Evolutionary conservation across 2,113 vertebrate species (phyloP).

Genomic region (Salminus brasiliensis): DNA sequence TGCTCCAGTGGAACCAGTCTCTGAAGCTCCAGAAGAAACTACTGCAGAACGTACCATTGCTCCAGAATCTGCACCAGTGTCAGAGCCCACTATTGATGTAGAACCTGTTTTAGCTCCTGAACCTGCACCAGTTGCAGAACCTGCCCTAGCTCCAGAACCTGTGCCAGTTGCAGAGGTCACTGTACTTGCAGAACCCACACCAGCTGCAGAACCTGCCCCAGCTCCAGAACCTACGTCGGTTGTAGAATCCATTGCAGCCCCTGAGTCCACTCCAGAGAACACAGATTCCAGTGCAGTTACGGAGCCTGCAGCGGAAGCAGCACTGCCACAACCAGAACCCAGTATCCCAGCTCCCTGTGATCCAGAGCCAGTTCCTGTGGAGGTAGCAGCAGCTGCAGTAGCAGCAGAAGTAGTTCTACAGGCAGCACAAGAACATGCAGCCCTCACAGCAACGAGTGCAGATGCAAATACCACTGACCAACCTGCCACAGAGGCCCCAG

Average conservation of each 20-base stretch:
- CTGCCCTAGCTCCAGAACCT: not conserved
- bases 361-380: not conserved
- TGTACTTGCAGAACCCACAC: not conserved
- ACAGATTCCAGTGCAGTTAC: not conserved
- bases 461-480: not conserved
- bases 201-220: not conserved
- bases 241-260: not conserved
- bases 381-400: not conserved
- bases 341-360: not conserved
- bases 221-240: not conserved
- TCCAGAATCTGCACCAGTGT: not conserved
- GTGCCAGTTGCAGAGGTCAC: not conserved
- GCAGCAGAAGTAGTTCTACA: not conserved
- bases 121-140: not conserved
- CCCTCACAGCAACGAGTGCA: not conserved
- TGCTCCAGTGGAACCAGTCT: not conserved
- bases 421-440: not conserved
- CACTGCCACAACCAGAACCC: not conserved
- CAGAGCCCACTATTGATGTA: too few species aligned
- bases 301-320: not conserved
- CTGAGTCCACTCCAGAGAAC: not conserved
- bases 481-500: not conserved
- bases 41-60: not conserved
- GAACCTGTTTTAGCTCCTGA: not conserved
- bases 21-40: slow-evolving; percentile 25